phyloP scores from a whole-genome alignment of 2,113 vertebrate species.

The Atrichornis clamosus region DNA sequence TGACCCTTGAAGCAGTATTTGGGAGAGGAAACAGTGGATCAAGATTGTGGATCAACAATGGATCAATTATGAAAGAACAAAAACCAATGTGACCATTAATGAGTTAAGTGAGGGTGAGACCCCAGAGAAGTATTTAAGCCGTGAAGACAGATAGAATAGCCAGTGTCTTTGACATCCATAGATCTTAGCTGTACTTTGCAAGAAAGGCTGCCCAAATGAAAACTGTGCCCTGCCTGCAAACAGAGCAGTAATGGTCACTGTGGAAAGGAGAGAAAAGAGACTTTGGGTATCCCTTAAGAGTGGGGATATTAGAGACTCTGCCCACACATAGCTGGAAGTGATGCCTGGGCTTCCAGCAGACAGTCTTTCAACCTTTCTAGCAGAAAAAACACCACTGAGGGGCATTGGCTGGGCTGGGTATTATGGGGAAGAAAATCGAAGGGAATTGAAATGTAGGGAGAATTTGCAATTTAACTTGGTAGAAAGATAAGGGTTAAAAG shows the following conservation, averaged over 20 bases:
- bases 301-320: neutral
- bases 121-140: neutral
- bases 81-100: neutral
- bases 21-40: neutral
- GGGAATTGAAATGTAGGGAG: neutral
- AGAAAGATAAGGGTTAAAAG: neutral
- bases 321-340: accelerated
- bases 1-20: neutral
- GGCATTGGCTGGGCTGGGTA: neutral
- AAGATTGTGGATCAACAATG: neutral
- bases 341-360: neutral
- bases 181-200: neutral
- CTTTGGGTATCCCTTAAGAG: neutral
- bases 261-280: neutral
- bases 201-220: neutral
- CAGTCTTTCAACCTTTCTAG: neutral
- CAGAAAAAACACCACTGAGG: neutral
- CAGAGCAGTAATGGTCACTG: neutral
- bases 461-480: neutral
- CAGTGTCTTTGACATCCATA: neutral
- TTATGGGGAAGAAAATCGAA: neutral
- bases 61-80: neutral
- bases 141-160: neutral
- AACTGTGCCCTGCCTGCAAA: neutral
- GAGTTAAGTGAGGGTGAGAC: neutral